phyloP scores from a whole-genome alignment of 2,888 invertebrate genomes.

The Drosophila anomalata region DNA sequence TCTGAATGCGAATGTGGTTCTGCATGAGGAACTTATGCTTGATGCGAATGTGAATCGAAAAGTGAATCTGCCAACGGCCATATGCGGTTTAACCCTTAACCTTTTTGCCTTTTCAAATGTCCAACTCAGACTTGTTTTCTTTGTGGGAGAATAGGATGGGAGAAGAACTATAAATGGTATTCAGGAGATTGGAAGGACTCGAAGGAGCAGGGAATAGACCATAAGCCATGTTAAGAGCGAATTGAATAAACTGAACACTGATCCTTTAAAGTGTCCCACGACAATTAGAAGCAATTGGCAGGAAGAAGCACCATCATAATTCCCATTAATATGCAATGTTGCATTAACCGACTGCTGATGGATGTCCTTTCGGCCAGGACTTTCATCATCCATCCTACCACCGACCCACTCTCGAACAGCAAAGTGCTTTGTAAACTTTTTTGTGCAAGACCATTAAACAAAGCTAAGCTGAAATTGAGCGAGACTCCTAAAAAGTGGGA shows the following conservation, averaged over 20 bases:
- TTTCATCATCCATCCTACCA: not conserved
- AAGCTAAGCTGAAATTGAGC: conserved; percentile 56
- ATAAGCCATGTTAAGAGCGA: not conserved
- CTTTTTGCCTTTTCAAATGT: conserved; percentile 23
- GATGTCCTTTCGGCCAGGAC: conserved; percentile 3
- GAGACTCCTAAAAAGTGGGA: conserved; percentile 5
- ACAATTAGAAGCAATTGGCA: conserved; percentile 20
- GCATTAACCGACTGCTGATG: conserved; percentile 14
- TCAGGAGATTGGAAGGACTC: conserved; percentile 2
- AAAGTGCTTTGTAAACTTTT: conserved; percentile 47
- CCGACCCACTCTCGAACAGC: not conserved
- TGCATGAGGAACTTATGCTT: conserved; percentile 10
- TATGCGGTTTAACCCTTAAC: conserved; percentile 30
- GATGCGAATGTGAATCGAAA: conserved; percentile 5
- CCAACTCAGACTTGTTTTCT: not conserved
- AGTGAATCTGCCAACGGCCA: conserved; percentile 10
- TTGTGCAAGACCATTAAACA: conserved; percentile 62
- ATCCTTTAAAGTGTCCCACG: not conserved
- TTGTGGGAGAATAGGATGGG: no score
- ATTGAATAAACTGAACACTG: not conserved
- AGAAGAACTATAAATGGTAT: conserved; percentile 6
- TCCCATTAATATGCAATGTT: conserved; percentile 32
- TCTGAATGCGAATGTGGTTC: not conserved
- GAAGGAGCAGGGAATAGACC: not conserved
- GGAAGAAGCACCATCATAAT: conserved; percentile 12